Percentiles rank a stretch among this genome's conserved stretches.
Conservation (phyloP, 2,888 invertebrate genomes). For the Apodemia hepburni region DNA sequence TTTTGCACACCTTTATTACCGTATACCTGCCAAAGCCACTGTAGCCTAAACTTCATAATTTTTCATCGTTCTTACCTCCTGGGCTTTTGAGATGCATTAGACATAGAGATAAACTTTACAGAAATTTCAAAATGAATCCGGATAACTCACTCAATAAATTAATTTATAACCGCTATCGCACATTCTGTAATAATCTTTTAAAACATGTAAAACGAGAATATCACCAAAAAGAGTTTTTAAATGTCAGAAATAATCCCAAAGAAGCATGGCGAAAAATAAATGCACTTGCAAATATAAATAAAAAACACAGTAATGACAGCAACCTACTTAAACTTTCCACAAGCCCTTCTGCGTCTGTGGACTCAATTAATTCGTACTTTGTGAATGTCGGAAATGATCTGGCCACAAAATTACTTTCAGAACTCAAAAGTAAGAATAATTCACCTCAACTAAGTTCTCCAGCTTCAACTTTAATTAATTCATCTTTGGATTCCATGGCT, state of each 20-base stretch:
- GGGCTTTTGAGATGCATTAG: not conserved
- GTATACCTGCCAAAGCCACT: too few species aligned
- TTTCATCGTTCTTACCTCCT: too few species aligned
- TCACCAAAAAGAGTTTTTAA: not conserved
- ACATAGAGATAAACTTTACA: not conserved
- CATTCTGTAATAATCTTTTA: not conserved
- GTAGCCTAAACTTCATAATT: too few species aligned
- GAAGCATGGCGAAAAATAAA: not conserved
- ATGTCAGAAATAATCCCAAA: not conserved
- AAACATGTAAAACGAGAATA: not conserved
- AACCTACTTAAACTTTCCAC: not conserved
- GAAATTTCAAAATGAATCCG: not conserved
- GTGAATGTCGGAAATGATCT: too few species aligned
- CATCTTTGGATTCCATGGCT: too few species aligned
- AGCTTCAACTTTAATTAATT: not conserved
- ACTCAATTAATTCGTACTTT: not conserved
- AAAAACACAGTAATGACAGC: not conserved
- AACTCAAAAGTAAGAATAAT: not conserved
- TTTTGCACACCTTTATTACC: not conserved
- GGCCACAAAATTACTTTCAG: too few species aligned
- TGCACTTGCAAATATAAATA: not conserved
- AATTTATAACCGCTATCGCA: not conserved
- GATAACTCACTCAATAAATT: not conserved
- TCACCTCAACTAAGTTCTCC: not conserved
- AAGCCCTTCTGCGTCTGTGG: not conserved